Evolutionary conservation across 92 coral and sea anemone species (phyloP), one percentile per base, ranked within the genome.

Genomic region (Muricea muricata): DNA sequence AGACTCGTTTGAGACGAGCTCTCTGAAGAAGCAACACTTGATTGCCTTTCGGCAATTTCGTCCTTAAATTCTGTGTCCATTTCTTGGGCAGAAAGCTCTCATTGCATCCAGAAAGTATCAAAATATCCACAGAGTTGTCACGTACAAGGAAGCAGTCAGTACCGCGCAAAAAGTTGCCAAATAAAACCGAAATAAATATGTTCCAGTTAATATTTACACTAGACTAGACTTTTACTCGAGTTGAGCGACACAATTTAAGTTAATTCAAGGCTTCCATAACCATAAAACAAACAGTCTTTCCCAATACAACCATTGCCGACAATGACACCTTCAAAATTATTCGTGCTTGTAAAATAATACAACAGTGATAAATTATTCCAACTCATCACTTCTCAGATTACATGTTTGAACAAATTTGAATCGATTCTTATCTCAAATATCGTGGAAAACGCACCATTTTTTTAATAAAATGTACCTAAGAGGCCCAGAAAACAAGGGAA

Each of bases 1-100:
- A 50, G 10, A 23, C 45, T 75, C 29, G 0, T 34, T 25, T 15
- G 65, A 28, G 65, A 75, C 21, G 80, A 75, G 26, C 6, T 25
- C 57, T 73, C 57, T 24, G 79, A 73, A 46, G 79, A 42, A 26
- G 23, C 50, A 33, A 42, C 54, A 46, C 55, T 73, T 8, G 79
- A 73, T 2, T 42, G 52, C 40, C 45, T n/a, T 29, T 75, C 52
- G 65, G 25, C 14, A 50, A 40, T 26, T 26, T 75, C 80, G 17
- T 57, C 45, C 25, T 15, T 50, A 29, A 57, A 28, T 28, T 75
- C 65, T 23, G 66, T 25, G 65, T 75, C 65, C 80, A 75, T 75
- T 47, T n/a, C 33, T 52, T 75, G 17, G 46, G 35, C 56, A 29
- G 55, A 76, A 14, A 40, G 25, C n/a, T 13, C 10, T 28, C 17